These are phyloP conservation scores for Atta cephalotes DNA, from an alignment of 1,140 invertebrate genomes.

Conservation along the genomic window DNA sequence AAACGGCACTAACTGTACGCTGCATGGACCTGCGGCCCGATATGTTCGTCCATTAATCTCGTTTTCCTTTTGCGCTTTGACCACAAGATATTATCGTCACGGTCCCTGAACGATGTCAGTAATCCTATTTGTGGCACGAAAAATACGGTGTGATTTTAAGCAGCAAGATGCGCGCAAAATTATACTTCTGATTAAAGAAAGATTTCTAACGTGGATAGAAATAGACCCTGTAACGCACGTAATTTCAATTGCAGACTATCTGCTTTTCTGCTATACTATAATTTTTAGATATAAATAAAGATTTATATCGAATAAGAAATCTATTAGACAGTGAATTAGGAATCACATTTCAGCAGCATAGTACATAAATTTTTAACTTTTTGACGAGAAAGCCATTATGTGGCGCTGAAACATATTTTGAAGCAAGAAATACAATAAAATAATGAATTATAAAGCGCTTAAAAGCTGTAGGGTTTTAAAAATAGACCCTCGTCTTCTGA, in stretches of 20 bases:
- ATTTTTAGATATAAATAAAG: not conserved
- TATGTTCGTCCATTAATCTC: slow-evolving; percentile 42
- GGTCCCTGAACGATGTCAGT: slow-evolving; percentile 26
- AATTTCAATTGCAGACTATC: not conserved
- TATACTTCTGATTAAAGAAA: not conserved
- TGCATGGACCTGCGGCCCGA: slow-evolving; percentile 12
- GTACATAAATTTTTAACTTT: too few species aligned
- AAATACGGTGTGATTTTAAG: slow-evolving; percentile 25
- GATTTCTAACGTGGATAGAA: not conserved
- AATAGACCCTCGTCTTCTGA: too few species aligned
- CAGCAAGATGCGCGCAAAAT: slow-evolving; percentile 3
- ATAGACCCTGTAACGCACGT: not conserved
- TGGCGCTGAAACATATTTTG: too few species aligned
- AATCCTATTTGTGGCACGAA: slow-evolving; percentile 29
- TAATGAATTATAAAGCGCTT: too few species aligned
- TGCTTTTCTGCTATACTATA: not conserved
- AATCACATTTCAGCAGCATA: not conserved
- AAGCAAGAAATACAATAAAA: too few species aligned
- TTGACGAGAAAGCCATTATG: too few species aligned
- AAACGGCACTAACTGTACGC: slow-evolving; percentile 59
- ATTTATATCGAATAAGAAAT: not conserved
- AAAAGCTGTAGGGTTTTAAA: too few species aligned
- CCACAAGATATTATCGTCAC: slow-evolving; percentile 39
- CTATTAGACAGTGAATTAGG: not conserved
- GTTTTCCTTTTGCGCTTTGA: slow-evolving; percentile 41